Evolutionary conservation across 1,140 invertebrate species (phyloP), one percentile per base, ranked within the genome.

Genomic region (Telenomus remus): DNA sequence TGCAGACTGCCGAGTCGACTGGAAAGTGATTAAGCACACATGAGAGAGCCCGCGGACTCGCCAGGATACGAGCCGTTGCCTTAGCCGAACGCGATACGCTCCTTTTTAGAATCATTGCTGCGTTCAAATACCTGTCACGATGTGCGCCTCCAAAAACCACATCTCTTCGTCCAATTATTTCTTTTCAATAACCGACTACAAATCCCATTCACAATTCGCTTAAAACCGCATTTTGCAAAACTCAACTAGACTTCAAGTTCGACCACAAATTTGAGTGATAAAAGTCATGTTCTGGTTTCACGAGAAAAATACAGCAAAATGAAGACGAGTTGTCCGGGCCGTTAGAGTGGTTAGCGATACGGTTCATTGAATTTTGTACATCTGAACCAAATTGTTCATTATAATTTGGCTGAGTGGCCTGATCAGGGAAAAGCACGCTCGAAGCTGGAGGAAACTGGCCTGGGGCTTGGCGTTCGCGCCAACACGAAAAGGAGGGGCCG

Each of bases 1-100:
- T 85, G 84, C 84, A 86, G 84, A 83, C 81, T 86, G 82, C 82
- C 86, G 85, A 87, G 85, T 86, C 85, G 85, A 87, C 85, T 87
- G 85, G 85, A 87, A 87, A 86, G 85, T 87, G 85, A 87, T 87
- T 87, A 87, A 86, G 85, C 85, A 87, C 83, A 86, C 86, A 87
- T 86, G 86, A 86, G 82, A 80, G 82, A 85, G 79, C 79, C 70
- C 74, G 83, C 82, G 82, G 79, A 85, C 81, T 86, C 76, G 82
- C 80, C 83, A 85, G 83, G 84, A 86, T 85, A 82, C 84, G 71
- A 82, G 76, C 69, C 78, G 78, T 81, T 63, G 71, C 70, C 78
- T 69, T 57, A 61, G n/a, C 61, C 68, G 47, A 60, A 60, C 57
- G 53, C 53, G 60, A 37, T 60, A 50, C n/a, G n/a, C 39, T 44